Percentiles rank a stretch among this genome's conserved stretches.
Evolutionary conservation across 2,797 vertebrate genomes (phyloP).

Genomic region (Pangasius mekongensis): DNA sequence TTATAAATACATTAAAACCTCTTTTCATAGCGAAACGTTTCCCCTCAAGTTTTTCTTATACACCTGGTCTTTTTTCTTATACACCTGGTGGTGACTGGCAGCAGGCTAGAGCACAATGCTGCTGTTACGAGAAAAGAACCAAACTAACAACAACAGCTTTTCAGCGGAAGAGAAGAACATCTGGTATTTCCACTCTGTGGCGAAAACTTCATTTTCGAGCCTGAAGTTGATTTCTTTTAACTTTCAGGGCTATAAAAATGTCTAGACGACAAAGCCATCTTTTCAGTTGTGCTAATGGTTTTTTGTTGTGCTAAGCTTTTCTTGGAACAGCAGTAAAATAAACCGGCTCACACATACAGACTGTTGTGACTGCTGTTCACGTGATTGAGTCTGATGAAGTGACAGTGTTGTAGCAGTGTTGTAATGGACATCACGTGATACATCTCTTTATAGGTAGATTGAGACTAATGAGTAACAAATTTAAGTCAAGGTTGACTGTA

Average conservation of each 20-base stretch:
- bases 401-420: neutral
- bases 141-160: slow-evolving; percentile 26
- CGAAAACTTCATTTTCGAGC: slow-evolving; percentile 29
- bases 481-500: neutral
- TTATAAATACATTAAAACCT: neutral
- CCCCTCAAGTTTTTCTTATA: neutral
- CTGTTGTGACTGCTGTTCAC: neutral
- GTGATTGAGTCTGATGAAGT: neutral
- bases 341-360: neutral
- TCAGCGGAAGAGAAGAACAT: slow-evolving; percentile 34
- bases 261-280: slow-evolving; percentile 22
- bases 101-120: neutral
- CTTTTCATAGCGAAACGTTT: neutral
- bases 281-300: slow-evolving; percentile 8
- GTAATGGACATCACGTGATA: neutral
- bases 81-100: slow-evolving; percentile 4
- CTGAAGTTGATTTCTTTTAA: slow-evolving; percentile 22
- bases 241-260: slow-evolving; percentile 18
- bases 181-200: slow-evolving; percentile 29
- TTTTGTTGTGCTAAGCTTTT: neutral
- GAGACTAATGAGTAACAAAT: neutral
- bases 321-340: neutral
- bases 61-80: neutral
- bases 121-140: neutral
- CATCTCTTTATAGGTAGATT: neutral